Conservation (phyloP, 2,797 vertebrate genomes). For the Austrolebias charrua region DNA sequence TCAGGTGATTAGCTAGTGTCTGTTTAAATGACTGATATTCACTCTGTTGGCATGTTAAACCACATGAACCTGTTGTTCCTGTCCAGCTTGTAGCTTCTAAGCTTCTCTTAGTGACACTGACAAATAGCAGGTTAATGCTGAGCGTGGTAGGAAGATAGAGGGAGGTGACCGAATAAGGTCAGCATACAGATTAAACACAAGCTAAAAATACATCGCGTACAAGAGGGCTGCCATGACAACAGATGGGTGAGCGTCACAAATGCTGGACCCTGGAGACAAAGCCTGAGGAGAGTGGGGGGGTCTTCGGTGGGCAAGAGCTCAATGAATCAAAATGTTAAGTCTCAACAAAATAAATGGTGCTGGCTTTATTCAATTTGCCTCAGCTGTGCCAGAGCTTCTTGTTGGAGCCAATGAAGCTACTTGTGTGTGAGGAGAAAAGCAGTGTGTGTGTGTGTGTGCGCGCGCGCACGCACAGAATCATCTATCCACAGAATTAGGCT, state of each 20-base stretch:
- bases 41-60: constrained; percentile 35
- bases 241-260: constrained; percentile 64
- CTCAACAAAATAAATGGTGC: constrained; percentile 57
- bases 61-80: constrained; percentile 43
- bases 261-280: constrained; percentile 48
- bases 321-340: constrained; percentile 60
- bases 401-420: constrained; percentile 46
- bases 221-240: constrained; percentile 73
- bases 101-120: constrained; percentile 49
- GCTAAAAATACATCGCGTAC: constrained; percentile 76
- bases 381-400: constrained; percentile 45
- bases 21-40: constrained; percentile 17
- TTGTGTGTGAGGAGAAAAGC: constrained; percentile 33
- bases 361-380: constrained; percentile 65
- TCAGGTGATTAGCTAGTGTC: background rate
- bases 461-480: background rate
- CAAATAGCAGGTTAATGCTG: constrained; percentile 55
- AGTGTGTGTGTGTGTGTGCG: constrained; percentile 5
- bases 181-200: constrained; percentile 71
- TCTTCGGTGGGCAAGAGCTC: constrained; percentile 63
- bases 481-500: constrained; percentile 16
- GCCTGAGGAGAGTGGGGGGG: constrained; percentile 31
- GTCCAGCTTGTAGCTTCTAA: constrained; percentile 49
- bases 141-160: constrained; percentile 43
- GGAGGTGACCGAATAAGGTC: constrained; percentile 73